Evolutionary conservation across 2,888 invertebrate species (phyloP).

Genomic region (Mallateleia sp.): DNA sequence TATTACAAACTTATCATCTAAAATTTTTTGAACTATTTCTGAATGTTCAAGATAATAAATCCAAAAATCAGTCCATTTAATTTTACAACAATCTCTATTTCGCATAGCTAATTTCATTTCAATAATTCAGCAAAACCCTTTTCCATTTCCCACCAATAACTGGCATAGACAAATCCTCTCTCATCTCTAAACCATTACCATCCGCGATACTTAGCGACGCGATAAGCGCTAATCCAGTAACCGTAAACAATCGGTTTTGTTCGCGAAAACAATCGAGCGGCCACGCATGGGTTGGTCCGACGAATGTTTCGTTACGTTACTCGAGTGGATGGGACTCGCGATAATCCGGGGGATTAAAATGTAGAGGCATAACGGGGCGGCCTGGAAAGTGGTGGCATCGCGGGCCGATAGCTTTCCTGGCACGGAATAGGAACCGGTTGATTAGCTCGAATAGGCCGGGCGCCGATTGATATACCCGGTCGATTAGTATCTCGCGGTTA

Average conservation of each 20-base stretch:
- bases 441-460: slow-evolving; percentile 44
- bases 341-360: slow-evolving; percentile 51
- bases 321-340: slow-evolving; percentile 29
- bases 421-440: slow-evolving; percentile 45
- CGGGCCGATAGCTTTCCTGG: slow-evolving; percentile 4
- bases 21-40: too few species aligned
- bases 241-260: slow-evolving; percentile 50
- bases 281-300: slow-evolving; percentile 36
- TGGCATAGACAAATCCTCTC: too few species aligned
- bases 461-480: slow-evolving; percentile 40
- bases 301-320: slow-evolving; percentile 31
- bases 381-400: slow-evolving; percentile 44
- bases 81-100: too few species aligned
- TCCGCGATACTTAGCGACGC: slow-evolving; percentile 7
- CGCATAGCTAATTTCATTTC: too few species aligned
- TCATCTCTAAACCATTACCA: background rate
- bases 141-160: too few species aligned
- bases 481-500: slow-evolving; percentile 40
- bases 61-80: too few species aligned
- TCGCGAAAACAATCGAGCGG: slow-evolving; percentile 51
- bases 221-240: slow-evolving; percentile 33
- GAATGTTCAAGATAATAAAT: too few species aligned
- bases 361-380: slow-evolving; percentile 52
- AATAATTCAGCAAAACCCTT: too few species aligned
- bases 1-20: too few species aligned